Conservation (phyloP, 2,113 vertebrate species). For the Albula glossodonta region DNA sequence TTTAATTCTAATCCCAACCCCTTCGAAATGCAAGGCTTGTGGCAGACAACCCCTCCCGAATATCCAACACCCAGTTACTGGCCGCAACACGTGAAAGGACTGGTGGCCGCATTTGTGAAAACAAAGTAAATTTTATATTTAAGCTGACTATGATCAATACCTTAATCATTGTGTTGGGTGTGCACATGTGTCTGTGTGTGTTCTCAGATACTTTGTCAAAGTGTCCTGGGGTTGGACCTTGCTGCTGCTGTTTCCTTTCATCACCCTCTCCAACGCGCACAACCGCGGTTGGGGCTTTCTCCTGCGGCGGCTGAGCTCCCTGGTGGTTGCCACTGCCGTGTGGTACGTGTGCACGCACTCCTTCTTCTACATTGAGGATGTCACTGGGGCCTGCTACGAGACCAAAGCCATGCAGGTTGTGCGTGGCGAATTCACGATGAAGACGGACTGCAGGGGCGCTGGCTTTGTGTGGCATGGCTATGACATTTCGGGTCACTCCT, state of each 20-base stretch:
- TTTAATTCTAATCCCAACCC: too few species aligned
- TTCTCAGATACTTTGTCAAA: conserved; percentile 91
- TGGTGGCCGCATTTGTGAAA: too few species aligned
- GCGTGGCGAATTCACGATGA: conserved; percentile 53
- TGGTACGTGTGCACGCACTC: conserved; percentile 82
- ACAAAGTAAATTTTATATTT: too few species aligned
- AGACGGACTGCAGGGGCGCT: conserved; percentile 71
- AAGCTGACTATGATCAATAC: not conserved
- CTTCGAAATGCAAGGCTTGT: too few species aligned
- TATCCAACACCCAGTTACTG: too few species aligned
- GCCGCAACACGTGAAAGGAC: too few species aligned
- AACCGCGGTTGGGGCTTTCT: conserved; percentile 55
- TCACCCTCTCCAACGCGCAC: conserved; percentile 75
- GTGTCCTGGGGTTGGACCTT: conserved; percentile 93
- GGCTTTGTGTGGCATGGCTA: conserved; percentile 81
- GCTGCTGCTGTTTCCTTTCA: conserved; percentile 87
- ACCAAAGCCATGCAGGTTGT: not conserved
- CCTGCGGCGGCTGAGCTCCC: conserved; percentile 69
- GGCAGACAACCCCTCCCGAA: too few species aligned
- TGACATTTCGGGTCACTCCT: conserved; percentile 95
- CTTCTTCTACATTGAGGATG: conserved; percentile 83
- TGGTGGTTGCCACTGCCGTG: conserved; percentile 79
- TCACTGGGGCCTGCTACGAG: conserved; percentile 77
- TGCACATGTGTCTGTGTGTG: conserved; percentile 19
- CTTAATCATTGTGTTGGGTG: not conserved